These are phyloP conservation scores for Varanus komodoensis DNA, from an alignment of 2,113 vertebrate species.

Conservation along the genomic window DNA sequence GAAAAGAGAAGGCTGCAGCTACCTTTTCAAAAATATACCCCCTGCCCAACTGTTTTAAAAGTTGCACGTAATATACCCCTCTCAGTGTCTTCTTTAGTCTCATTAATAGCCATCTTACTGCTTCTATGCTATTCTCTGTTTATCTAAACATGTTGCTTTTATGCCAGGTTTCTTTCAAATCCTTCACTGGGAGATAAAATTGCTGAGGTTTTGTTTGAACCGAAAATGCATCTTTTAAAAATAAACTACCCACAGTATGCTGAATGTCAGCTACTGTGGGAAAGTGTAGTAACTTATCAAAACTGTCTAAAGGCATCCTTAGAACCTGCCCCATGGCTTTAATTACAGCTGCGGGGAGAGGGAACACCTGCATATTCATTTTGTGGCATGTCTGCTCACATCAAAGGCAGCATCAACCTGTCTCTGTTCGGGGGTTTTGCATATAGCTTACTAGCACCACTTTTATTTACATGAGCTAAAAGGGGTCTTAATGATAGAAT, in stretches of 20 bases:
- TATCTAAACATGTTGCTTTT: neutral
- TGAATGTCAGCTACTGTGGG: neutral
- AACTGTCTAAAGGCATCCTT: neutral
- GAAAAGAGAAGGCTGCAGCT: neutral
- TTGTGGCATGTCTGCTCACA: neutral
- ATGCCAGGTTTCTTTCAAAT: neutral
- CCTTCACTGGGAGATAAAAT: neutral
- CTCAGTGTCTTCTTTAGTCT: neutral
- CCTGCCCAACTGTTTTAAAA: neutral
- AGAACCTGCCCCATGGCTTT: neutral
- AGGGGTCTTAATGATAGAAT: neutral
- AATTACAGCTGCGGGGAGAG: neutral
- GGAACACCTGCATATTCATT: neutral
- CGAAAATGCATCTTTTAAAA: neutral
- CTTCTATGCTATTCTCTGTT: neutral
- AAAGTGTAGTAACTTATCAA: constrained; percentile 1
- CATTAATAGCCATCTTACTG: neutral
- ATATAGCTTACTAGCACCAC: neutral
- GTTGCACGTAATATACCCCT: neutral
- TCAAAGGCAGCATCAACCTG: neutral
- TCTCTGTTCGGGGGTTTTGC: neutral
- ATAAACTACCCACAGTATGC: neutral
- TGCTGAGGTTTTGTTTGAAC: neutral
- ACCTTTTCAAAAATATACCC: neutral
- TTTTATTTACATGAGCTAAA: constrained; percentile 38